Evolutionary conservation across 2,797 vertebrate species (phyloP), one percentile per base, ranked within the genome.

Genomic region (Xenopus petersii): DNA sequence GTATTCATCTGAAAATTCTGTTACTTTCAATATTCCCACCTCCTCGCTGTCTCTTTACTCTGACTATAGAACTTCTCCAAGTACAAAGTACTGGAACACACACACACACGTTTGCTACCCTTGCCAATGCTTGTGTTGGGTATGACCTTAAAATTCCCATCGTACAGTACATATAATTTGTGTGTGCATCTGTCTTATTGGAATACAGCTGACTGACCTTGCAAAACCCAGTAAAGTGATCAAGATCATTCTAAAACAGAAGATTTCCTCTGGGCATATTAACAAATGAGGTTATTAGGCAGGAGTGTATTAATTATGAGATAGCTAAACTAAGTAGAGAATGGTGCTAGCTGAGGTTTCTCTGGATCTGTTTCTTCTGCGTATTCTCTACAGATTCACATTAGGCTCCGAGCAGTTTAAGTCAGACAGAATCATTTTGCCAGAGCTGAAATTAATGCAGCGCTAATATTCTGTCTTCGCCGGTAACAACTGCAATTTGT

Each of bases 391-490:
- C 47, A 24, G 72, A 80, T 76, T 62, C 61, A 68, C 15, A 26
- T 71, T 65, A 67, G 9, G 62, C 55, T 82, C 73, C 74, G 64
- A 72, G 13, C 67, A 42, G 61, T 76, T 81, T 70, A 74, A 74
- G 71, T 70, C 59, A 62, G 77, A 79, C 77, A 74, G 66, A 79
- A 71, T 74, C 77, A 79, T 79, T 70, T 74, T 79, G 42, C 77
- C 70, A 79, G 21, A 79, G 51, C 71, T 74, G 67, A 79, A 74
- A 74, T 79, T 74, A 79, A 79, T 70, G 71, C 77, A 70, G 71
- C 54, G n/a, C 12, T 0, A 65, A 75, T 81, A 67, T 63, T 36
- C 63, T 70, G 48, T 67, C 59, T 74, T 70, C 61, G 62, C 64
- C 74, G 74, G 70, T 65, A 70, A 79, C 68, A 61, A 66, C 71